Conservation (phyloP, 2,888 invertebrate genomes). For the Herminia tarsipennalis region DNA sequence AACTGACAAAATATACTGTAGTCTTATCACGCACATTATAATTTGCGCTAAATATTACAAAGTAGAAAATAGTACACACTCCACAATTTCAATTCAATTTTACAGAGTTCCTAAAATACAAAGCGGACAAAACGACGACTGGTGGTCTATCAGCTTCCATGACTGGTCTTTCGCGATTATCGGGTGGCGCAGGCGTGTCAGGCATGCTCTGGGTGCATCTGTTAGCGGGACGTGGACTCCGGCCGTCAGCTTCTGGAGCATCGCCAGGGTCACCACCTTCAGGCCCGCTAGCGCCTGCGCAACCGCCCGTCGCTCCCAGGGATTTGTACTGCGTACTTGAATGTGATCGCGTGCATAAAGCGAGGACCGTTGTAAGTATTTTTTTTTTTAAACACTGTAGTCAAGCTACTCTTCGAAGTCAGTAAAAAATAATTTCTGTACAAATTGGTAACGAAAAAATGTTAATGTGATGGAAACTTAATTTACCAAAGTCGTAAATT, state of each 20-base stretch:
- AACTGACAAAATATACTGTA: no score
- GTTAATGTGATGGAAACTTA: no score
- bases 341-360: conserved; percentile 98
- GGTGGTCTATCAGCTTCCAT: conserved; percentile 85
- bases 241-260: conserved; percentile 89
- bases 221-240: conserved; percentile 93
- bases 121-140: conserved; percentile 90
- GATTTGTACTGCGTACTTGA: conserved; percentile 99
- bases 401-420: not conserved
- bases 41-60: no score
- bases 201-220: conserved; percentile 97
- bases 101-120: conserved; percentile 95
- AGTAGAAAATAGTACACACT: no score
- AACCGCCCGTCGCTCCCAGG: conserved; percentile 82
- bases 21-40: no score
- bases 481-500: no score
- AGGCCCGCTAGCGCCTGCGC: conserved; percentile 83
- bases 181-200: conserved; percentile 88
- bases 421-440: not conserved
- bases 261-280: conserved; percentile 91
- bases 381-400: not conserved
- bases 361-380: conserved; percentile 93
- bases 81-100: conserved; percentile 1
- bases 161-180: conserved; percentile 79
- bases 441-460: no score